Conservation (phyloP, 2,888 invertebrate genomes). For the Spicauda simplicius region DNA sequence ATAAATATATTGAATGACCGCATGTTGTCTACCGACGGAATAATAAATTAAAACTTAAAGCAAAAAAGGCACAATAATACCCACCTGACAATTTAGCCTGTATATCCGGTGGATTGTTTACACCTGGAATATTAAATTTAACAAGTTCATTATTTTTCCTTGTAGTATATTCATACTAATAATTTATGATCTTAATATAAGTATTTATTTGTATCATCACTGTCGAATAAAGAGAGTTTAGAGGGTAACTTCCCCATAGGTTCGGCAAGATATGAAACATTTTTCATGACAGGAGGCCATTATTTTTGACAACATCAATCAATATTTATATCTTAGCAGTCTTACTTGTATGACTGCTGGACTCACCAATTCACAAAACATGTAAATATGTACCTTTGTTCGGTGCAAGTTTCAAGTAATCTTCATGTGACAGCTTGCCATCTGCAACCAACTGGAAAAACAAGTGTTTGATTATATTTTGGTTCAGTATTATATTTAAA, state of each 20-base stretch:
- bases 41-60: too few relatives aligned
- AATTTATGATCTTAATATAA: too few relatives aligned
- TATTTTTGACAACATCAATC: too few relatives aligned
- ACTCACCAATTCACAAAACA: background rate
- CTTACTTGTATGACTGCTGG: too few relatives aligned
- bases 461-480: slow-evolving; percentile 15
- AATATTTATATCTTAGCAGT: too few relatives aligned
- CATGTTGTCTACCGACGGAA: too few relatives aligned
- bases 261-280: too few relatives aligned
- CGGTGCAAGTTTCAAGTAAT: slow-evolving; percentile 76
- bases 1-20: too few relatives aligned
- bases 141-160: background rate
- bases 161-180: background rate
- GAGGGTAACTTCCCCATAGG: too few relatives aligned
- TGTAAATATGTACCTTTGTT: slow-evolving; percentile 68
- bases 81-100: slow-evolving; percentile 64
- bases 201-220: too few relatives aligned
- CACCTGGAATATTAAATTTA: slow-evolving; percentile 62
- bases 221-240: too few relatives aligned
- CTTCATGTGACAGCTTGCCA: slow-evolving; percentile 75
- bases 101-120: slow-evolving; percentile 54
- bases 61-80: slow-evolving; percentile 49
- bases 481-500: background rate
- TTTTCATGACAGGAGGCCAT: too few relatives aligned
- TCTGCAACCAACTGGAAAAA: slow-evolving; percentile 79